Evolutionary conservation across 2,797 vertebrate species (phyloP).

Genomic region (Phrynocephalus guinanensis): DNA sequence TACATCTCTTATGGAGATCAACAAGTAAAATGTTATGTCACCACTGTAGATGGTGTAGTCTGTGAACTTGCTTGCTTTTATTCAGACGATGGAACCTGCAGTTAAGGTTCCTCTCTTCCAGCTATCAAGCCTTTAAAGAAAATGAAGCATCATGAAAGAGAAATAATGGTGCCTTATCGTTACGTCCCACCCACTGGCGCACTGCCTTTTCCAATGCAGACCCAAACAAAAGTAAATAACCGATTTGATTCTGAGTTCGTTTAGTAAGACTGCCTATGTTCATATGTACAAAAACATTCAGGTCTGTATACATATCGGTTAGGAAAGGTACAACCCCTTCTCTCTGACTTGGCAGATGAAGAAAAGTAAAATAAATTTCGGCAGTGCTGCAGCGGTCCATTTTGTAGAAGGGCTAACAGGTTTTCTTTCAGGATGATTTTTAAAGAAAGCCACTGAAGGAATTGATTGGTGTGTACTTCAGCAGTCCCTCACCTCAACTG

Average conservation of each 20-base stretch:
- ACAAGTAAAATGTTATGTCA: neutral
- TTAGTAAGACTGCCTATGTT: too few species aligned
- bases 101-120: too few species aligned
- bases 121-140: neutral
- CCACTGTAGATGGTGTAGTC: accelerated
- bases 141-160: neutral
- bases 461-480: too few species aligned
- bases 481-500: too few species aligned
- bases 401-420: neutral
- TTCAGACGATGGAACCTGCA: too few species aligned
- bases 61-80: neutral
- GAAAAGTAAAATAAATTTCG: neutral
- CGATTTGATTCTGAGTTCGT: too few species aligned
- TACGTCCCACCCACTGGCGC: neutral
- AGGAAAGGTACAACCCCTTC: neutral
- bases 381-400: neutral
- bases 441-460: too few species aligned
- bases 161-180: neutral
- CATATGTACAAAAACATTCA: too few species aligned
- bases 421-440: too few species aligned
- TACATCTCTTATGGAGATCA: accelerated
- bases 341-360: neutral
- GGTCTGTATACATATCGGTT: too few species aligned
- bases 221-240: too few species aligned
- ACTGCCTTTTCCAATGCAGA: neutral